Percentiles rank a stretch among this genome's conserved stretches.
Conservation (phyloP, 2,888 invertebrate genomes). For the Coenonympha arcania region DNA sequence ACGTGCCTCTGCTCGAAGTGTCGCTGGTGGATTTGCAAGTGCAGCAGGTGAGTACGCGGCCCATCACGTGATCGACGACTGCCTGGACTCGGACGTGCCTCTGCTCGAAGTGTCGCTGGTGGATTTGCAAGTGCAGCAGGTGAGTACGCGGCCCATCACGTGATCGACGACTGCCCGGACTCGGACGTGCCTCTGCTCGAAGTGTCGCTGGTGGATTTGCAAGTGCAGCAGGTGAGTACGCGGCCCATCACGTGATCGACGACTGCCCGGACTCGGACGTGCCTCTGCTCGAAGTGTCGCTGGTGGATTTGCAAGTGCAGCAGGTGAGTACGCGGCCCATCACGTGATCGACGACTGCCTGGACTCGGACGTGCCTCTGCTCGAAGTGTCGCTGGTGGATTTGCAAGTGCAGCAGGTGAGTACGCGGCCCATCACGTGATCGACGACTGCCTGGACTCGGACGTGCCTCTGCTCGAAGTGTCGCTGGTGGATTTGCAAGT, state of each 20-base stretch:
- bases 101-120: conserved; percentile 85
- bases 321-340: conserved; percentile 52
- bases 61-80: conserved; percentile 98
- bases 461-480: conserved; percentile 93
- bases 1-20: conserved; percentile 93
- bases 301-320: conserved; percentile 78
- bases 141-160: conserved; percentile 55
- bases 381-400: conserved; percentile 85
- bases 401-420: conserved; percentile 73
- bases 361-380: conserved; percentile 95
- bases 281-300: conserved; percentile 88
- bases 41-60: conserved; percentile 55
- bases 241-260: conserved; percentile 96
- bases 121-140: conserved; percentile 76
- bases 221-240: conserved; percentile 64
- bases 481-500: conserved; percentile 79
- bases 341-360: conserved; percentile 97
- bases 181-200: conserved; percentile 96
- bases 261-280: conserved; percentile 98
- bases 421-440: conserved; percentile 85
- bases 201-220: conserved; percentile 80
- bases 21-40: conserved; percentile 79
- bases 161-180: conserved; percentile 98
- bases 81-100: conserved; percentile 96
- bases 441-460: conserved; percentile 97